Percentiles rank a stretch among this genome's conserved stretches.
These are phyloP conservation scores for Actinostola sp. DNA, from an alignment of 92 coral and sea anemone species.

Conservation along the genomic window DNA sequence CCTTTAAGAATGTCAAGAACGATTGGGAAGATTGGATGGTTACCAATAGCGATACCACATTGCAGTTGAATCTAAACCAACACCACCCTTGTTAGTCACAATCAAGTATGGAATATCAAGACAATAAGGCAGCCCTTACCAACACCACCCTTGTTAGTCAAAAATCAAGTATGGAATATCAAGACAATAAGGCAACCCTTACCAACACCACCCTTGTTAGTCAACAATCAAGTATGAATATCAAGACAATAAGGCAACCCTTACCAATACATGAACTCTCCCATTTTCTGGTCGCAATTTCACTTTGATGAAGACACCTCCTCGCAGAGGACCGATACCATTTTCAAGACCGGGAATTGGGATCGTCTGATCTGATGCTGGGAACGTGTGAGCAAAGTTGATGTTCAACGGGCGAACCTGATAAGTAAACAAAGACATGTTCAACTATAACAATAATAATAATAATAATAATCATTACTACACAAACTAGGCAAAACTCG, in stretches of 20 bases:
- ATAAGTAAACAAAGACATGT: neutral
- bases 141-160: too few species aligned
- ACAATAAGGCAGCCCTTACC: too few species aligned
- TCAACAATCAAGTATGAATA: too few species aligned
- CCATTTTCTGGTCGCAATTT: slow-evolving; percentile 6
- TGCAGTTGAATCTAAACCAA: slow-evolving; percentile 49
- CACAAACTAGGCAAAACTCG: too few species aligned
- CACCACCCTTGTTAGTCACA: too few species aligned
- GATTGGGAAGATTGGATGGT: slow-evolving; percentile 41
- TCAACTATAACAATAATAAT: too few species aligned
- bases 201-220: too few species aligned
- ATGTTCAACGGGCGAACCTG: slow-evolving; percentile 35
- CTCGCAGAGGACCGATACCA: slow-evolving; percentile 44
- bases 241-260: too few species aligned
- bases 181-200: too few species aligned
- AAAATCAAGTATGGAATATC: too few species aligned
- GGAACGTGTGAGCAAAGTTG: slow-evolving; percentile 42
- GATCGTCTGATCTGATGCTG: slow-evolving; percentile 35
- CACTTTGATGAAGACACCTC: slow-evolving; percentile 51
- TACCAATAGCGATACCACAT: slow-evolving; percentile 48
- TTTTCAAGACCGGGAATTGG: slow-evolving; percentile 51
- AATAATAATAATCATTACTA: too few species aligned
- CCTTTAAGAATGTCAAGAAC: slow-evolving; percentile 46
- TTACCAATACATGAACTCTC: slow-evolving; percentile 21
- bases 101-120: too few species aligned